These are phyloP conservation scores for Tipula confusa DNA, from an alignment of 2,888 invertebrate genomes.

Conservation along the genomic window DNA sequence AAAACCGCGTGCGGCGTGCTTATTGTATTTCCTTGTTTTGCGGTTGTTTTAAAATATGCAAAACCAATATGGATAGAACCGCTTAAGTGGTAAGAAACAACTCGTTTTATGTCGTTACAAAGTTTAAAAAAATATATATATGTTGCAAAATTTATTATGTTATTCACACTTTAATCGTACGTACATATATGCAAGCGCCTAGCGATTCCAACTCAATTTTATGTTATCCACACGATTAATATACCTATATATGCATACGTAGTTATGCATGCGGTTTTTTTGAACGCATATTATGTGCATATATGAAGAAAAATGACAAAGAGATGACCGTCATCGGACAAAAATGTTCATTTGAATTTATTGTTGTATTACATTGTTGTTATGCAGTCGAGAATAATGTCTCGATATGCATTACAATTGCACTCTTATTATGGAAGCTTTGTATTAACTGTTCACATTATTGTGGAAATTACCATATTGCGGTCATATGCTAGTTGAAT, in stretches of 20 bases:
- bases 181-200: too few species aligned
- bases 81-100: neutral
- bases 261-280: neutral
- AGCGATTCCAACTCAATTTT: neutral
- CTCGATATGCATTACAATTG: neutral
- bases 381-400: neutral
- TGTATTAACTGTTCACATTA: neutral
- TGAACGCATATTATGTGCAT: neutral
- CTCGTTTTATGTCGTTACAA: neutral
- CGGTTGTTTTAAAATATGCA: neutral
- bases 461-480: neutral
- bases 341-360: neutral
- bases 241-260: neutral
- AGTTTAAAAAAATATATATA: neutral
- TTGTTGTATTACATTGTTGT: neutral
- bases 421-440: neutral
- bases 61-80: neutral
- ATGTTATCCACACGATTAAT: neutral
- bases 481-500: neutral
- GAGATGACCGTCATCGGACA: neutral
- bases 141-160: neutral
- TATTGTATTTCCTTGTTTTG: neutral
- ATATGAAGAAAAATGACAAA: neutral
- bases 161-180: neutral
- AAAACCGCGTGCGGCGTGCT: neutral